Base-by-base conservation (phyloP, 1,140 invertebrate species). In the Ceratina calcarata region DNA sequence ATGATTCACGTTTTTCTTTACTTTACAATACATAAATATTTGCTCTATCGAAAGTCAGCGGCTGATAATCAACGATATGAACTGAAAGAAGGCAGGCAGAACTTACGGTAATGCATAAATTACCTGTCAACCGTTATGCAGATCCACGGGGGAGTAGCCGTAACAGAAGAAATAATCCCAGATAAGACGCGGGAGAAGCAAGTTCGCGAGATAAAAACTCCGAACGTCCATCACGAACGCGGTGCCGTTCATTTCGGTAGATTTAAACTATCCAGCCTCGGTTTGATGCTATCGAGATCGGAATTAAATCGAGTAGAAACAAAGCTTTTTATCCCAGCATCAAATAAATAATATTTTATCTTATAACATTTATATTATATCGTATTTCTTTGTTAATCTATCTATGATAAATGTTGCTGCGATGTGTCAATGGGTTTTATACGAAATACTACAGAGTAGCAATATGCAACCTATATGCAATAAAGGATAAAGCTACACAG, bases 231-330 rank as follows among this genome's bases (percentile, higher is more conserved):
- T 45, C 71, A 62, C 22, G 45, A 32, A 24, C 2, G 2, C 24
- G 18, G 53, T 37, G 60, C 27, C 27, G 27, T 74, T 60, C 24
- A 57, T 62, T 55, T 69, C 55, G 68, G 60, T 72, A 62, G 68
- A 78, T 72, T 70, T 78, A 78, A 78, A 72, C 68, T 60, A 64
- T 78, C 64, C 76, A 62, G 57, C 67, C 20, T 20, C 18, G 15
- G 22, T 60, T 67, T 67, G 60, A 72, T 57, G 62, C 37, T 18
- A 62, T 61, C 45, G 37, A 62, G n/a, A 4, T 3, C 32, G 69
- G 69, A 71, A 71, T 71, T 71, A 71, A 71, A 22, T 55, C 18
- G 24, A 27, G 51, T 3, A 69, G 27, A 69, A 45, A n/a, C 67
- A 53, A 32, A 69, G 51, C 3, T 8, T 15, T 32, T 10, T 51